These are phyloP conservation scores for Diploscapter pachys DNA, from an alignment of 1,140 invertebrate species.

Conservation along the genomic window DNA sequence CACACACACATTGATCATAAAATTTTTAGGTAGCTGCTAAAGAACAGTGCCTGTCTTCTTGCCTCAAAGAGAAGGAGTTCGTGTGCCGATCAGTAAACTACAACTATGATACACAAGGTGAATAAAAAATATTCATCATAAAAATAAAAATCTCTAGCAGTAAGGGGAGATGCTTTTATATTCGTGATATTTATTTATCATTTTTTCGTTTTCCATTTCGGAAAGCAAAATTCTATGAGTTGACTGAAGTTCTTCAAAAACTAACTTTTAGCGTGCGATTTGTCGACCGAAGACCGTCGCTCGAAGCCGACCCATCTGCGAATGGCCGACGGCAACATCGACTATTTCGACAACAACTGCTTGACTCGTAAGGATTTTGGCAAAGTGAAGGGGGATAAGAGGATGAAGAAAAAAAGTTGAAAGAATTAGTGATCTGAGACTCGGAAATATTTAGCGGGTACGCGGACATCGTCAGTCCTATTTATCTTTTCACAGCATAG, in stretches of 20 bases:
- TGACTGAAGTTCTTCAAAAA: too few species aligned
- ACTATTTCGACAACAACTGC: slow-evolving; percentile 59
- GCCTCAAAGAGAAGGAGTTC: slow-evolving; percentile 56
- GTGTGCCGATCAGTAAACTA: slow-evolving; percentile 59
- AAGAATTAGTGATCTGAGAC: too few species aligned
- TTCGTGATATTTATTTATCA: too few species aligned
- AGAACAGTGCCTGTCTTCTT: slow-evolving; percentile 56
- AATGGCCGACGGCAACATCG: slow-evolving; percentile 52
- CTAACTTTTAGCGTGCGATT: slow-evolving; percentile 43
- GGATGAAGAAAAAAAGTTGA: too few species aligned
- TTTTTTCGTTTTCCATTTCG: too few species aligned
- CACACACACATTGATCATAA: neutral
- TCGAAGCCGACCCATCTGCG: slow-evolving; percentile 56
- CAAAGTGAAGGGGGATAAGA: neutral
- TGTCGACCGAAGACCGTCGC: slow-evolving; percentile 56
- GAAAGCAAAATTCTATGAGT: too few species aligned
- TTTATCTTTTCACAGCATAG: too few species aligned
- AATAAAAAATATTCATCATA: slow-evolving; percentile 20
- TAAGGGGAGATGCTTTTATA: too few species aligned
- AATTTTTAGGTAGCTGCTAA: slow-evolving; percentile 48
- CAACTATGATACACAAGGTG: slow-evolving; percentile 50
- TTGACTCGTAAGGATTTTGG: slow-evolving; percentile 43
- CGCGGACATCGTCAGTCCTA: too few species aligned
- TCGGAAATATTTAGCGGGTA: too few species aligned
- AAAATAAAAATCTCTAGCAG: too few species aligned